A percentile compares a stretch with the other conserved stretches of the same genome.
These are phyloP conservation scores for Cheirogaleus medius DNA, from an alignment of 2,113 vertebrate genomes.

Conservation along the genomic window DNA sequence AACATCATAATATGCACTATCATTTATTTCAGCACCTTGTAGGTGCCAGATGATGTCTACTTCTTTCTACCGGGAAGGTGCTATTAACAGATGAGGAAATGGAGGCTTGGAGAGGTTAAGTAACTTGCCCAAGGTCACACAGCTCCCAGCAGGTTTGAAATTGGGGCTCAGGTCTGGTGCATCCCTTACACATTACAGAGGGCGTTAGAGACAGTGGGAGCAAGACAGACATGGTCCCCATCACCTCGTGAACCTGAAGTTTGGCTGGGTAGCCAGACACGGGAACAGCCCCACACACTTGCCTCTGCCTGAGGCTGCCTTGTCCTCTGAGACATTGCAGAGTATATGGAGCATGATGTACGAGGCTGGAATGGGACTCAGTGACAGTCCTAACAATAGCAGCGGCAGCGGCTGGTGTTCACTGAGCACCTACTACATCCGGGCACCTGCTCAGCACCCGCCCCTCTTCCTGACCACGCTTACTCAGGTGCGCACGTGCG, in stretches of 20 bases:
- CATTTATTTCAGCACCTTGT: accelerated
- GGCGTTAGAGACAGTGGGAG: neutral
- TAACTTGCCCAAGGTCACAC: neutral
- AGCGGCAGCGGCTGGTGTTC: no score
- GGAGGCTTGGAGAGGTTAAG: neutral
- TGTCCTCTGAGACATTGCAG: neutral
- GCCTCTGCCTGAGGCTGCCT: neutral
- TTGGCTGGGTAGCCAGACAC: neutral
- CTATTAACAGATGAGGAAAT: neutral
- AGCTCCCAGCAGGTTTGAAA: neutral
- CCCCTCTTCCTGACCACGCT: no score
- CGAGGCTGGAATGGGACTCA: neutral
- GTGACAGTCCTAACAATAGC: no score
- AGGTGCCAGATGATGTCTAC: accelerated
- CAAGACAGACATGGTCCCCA: neutral
- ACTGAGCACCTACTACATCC: accelerated
- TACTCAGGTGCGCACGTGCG: accelerated
- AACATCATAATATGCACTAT: no score
- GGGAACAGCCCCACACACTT: no score
- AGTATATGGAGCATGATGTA: neutral
- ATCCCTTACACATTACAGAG: accelerated
- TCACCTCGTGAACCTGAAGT: neutral
- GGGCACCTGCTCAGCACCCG: neutral
- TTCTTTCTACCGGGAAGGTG: neutral
- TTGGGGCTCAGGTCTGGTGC: neutral